Conservation (phyloP, 2,888 invertebrate species). For the Netelia virgata region DNA sequence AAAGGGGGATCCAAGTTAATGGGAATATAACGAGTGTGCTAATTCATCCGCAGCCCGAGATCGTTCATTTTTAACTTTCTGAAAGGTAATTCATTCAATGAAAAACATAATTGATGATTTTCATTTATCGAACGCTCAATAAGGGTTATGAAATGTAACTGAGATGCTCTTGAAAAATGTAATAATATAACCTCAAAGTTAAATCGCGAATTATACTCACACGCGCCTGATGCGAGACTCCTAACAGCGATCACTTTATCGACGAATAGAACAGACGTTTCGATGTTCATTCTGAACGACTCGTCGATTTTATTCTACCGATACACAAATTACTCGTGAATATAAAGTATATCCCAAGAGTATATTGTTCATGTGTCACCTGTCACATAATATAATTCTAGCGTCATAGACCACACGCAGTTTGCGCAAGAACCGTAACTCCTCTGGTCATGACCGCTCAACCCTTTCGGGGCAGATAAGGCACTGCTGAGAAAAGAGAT, state of each 20-base stretch:
- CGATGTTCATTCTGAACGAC: slow-evolving; percentile 30
- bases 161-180: background rate
- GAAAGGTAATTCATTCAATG: slow-evolving; percentile 29
- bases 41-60: background rate
- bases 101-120: background rate
- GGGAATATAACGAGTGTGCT: background rate
- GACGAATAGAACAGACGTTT: slow-evolving; percentile 19
- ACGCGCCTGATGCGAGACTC: background rate
- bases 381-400: slow-evolving; percentile 46
- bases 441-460: slow-evolving; percentile 6
- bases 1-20: slow-evolving; percentile 6
- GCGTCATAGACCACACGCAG: slow-evolving; percentile 31
- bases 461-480: slow-evolving; percentile 3
- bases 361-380: slow-evolving; percentile 41
- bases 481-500: background rate
- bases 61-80: slow-evolving; percentile 53
- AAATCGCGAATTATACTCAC: slow-evolving; percentile 40
- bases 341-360: background rate
- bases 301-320: slow-evolving; percentile 9
- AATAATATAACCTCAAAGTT: slow-evolving; percentile 53
- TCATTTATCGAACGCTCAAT: background rate
- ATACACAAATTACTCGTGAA: slow-evolving; percentile 19
- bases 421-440: background rate
- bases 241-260: background rate
- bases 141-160: background rate